Conservation (phyloP, 1,140 invertebrate species). For the Nephotettix cincticeps region DNA sequence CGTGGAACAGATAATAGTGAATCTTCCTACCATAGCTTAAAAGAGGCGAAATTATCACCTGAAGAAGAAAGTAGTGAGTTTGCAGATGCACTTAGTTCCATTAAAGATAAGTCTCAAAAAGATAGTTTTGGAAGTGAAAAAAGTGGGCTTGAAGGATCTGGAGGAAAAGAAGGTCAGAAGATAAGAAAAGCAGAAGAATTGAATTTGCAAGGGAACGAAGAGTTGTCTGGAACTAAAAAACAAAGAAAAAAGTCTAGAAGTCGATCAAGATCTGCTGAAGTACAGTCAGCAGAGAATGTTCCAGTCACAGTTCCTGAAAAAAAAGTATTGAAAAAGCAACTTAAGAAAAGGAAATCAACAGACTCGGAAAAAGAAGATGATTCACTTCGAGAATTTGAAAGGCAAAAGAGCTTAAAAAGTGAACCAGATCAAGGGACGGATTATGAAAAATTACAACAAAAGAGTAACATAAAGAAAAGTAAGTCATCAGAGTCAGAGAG, state of each 20-base stretch:
- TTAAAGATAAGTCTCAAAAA: slow-evolving; percentile 49
- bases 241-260: slow-evolving; percentile 22
- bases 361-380: slow-evolving; percentile 42
- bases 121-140: slow-evolving; percentile 62
- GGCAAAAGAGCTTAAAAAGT: slow-evolving; percentile 28
- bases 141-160: slow-evolving; percentile 42
- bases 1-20: slow-evolving; percentile 23
- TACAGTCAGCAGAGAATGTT: slow-evolving; percentile 16
- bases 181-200: not conserved
- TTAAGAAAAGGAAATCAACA: slow-evolving; percentile 35
- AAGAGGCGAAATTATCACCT: slow-evolving; percentile 20
- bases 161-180: slow-evolving; percentile 24
- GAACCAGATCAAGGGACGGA: not conserved
- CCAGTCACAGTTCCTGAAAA: slow-evolving; percentile 15
- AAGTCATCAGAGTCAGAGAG: slow-evolving; percentile 35
- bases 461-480: slow-evolving; percentile 24
- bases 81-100: slow-evolving; percentile 44
- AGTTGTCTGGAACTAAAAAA: not conserved
- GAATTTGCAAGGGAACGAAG: not conserved
- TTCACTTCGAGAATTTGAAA: slow-evolving; percentile 40
- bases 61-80: slow-evolving; percentile 23
- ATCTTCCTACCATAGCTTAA: slow-evolving; percentile 7
- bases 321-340: not conserved
- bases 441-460: not conserved
- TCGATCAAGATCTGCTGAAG: slow-evolving; percentile 15